A percentile compares a stretch with the other conserved stretches of the same genome.
phyloP scores from a whole-genome alignment of 2,888 invertebrate species.

The Tachina grossa region DNA sequence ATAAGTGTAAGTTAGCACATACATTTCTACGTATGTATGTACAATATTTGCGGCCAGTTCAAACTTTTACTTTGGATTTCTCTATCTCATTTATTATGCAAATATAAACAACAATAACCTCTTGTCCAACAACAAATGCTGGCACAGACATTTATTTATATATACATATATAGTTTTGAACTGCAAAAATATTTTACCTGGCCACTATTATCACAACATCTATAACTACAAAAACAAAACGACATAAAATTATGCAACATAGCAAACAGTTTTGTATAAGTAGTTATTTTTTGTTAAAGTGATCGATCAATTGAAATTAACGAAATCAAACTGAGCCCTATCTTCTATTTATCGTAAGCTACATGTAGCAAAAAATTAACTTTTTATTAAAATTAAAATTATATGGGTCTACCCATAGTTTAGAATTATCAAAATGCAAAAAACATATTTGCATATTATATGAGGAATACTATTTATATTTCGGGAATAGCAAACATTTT shows the following conservation, averaged over 20 bases:
- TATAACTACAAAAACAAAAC: slow-evolving; percentile 11
- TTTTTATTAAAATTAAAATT: no score
- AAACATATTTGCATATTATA: no score
- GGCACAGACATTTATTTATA: background rate
- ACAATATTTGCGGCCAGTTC: background rate
- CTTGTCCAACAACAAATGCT: slow-evolving; percentile 19
- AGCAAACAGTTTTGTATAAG: slow-evolving; percentile 14
- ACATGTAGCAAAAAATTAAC: no score
- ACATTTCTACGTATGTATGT: background rate
- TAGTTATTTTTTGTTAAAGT: background rate
- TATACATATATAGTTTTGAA: slow-evolving; percentile 4
- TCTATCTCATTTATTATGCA: slow-evolving; percentile 70
- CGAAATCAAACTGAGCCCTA: no score
- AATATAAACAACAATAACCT: slow-evolving; percentile 64
- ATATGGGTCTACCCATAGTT: no score
- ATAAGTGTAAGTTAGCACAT: slow-evolving; percentile 29
- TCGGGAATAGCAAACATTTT: no score
- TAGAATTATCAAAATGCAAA: no score
- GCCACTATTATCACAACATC: slow-evolving; percentile 61
- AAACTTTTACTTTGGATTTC: slow-evolving; percentile 61
- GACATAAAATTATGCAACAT: background rate
- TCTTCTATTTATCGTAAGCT: no score
- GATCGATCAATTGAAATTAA: no score
- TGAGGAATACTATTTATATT: no score
- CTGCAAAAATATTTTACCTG: slow-evolving; percentile 58